Evolutionary conservation across 2,113 vertebrate species (phyloP).

Genomic region (Xenopus laevis): DNA sequence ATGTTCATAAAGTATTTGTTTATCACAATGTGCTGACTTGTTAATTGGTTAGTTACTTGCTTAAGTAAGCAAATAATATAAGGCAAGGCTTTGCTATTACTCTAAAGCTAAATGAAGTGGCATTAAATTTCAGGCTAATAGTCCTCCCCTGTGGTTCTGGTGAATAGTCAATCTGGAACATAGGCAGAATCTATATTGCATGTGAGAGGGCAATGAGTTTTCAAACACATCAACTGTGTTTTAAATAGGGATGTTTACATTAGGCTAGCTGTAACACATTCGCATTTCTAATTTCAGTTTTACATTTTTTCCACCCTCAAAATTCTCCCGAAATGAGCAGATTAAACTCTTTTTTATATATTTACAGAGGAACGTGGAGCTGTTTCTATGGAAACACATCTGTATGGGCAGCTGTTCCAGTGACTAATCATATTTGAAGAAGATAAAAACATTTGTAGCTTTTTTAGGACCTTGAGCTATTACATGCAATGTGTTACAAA

Average conservation of each 20-base stretch:
- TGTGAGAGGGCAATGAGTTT: not conserved
- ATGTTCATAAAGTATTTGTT: conserved; percentile 35
- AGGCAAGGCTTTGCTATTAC: conserved; percentile 37
- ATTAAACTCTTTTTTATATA: conserved; percentile 5
- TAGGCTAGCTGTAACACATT: conserved; percentile 33
- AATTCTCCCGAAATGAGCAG: conserved; percentile 41
- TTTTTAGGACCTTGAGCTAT: conserved; percentile 22
- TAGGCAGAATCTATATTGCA: rapidly evolving
- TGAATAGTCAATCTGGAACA: not conserved
- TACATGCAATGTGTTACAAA: not conserved
- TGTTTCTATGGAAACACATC: conserved; percentile 58
- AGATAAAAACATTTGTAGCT: conserved; percentile 5
- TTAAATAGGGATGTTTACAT: conserved; percentile 8
- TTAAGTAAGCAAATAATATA: conserved; percentile 46
- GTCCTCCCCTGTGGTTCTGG: conserved; percentile 5
- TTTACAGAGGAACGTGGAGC: conserved; percentile 40
- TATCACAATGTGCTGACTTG: conserved; percentile 35
- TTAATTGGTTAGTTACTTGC: conserved; percentile 42
- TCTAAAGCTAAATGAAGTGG: conserved; percentile 19
- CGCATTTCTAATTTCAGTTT: conserved; percentile 44
- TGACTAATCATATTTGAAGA: conserved; percentile 49
- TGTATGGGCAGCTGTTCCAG: conserved; percentile 57
- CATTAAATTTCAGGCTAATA: conserved; percentile 43
- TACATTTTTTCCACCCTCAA: conserved; percentile 44
- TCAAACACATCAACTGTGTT: rapidly evolving